Base-by-base conservation (phyloP, 2,888 invertebrate genomes). In the Trimorus sp. region DNA sequence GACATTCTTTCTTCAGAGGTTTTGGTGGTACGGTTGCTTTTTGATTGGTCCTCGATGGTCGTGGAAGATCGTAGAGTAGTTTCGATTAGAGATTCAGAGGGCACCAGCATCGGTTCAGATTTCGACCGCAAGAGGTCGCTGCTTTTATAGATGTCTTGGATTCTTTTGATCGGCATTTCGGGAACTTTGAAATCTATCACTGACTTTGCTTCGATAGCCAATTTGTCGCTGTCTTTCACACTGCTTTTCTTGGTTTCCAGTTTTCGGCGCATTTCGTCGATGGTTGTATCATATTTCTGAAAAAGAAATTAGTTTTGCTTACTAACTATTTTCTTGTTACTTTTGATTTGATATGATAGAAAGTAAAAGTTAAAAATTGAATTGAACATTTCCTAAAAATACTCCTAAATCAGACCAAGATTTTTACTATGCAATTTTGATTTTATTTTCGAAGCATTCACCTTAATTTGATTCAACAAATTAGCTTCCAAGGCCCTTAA, bases 221-320 rank as follows among this genome's bases (percentile, higher is more conserved):
- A 83, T 62, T 89, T 91, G 8, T 90, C 90, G 53, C 54, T 85
- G 49, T 90, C 89, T 80, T 89, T 91, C 14, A 84, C 80, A 15
- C 78, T 71, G 26, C 81, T 86, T 75, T 87, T 90, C 66, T 88
- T 90, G 12, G 87, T 86, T 66, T 91, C 91, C 70, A 92, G 79
- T 77, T 91, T 91, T 53, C 90, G 90, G 0, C 90, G 89, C 91
- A 92, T 92, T 80, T 92, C 91, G 51, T 89, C 85, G 38, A 92
- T 92, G 6, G 90, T 91, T 37, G 89, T 88, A 54, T 92, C 92
- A 62, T 91, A 91, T 87, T 89, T 92, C 91, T 91, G 16, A 9
- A 58, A 59, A 42, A 7, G 1, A 26, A 54, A 54, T 54, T 54
- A 3, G 8, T 26, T 15, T n/a, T n/a, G n/a, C n/a, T n/a, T n/a